A percentile compares a stretch with the other conserved stretches of the same genome.
Conservation (phyloP, 1,140 invertebrate genomes). For the Helicoverpa zea region DNA sequence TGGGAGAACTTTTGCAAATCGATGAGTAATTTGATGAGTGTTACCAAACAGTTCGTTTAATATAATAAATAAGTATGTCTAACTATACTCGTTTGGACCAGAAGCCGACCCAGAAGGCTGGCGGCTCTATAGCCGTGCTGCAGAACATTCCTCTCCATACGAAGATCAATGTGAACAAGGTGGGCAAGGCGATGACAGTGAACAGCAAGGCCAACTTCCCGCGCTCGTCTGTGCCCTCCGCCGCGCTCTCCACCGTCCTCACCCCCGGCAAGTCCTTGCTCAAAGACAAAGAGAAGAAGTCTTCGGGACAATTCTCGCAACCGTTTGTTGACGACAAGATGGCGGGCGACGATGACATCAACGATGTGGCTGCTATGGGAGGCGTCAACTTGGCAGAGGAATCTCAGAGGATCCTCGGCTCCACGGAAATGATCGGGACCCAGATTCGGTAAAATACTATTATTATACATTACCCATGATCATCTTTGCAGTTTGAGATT, state of each 20-base stretch:
- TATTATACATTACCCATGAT: neutral
- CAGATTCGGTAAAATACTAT: conserved; percentile 89
- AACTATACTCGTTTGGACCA: conserved; percentile 41
- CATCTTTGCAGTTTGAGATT: neutral
- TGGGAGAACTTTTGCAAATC: neutral
- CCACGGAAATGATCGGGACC: conserved; percentile 97
- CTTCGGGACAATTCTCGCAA: conserved; percentile 66
- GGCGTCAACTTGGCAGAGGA: conserved; percentile 99
- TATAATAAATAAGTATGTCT: neutral
- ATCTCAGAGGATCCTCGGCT: conserved; percentile 97
- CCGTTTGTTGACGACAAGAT: conserved; percentile 79
- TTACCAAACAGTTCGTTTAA: neutral
- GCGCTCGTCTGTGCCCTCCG: conserved; percentile 55
- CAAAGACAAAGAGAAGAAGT: conserved; percentile 79
- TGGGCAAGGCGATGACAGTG: conserved; percentile 68
- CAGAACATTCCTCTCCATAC: conserved; percentile 79
- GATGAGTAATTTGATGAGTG: neutral
- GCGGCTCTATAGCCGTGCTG: conserved; percentile 73
- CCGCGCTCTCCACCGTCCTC: conserved; percentile 70
- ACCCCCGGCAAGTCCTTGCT: conserved; percentile 75
- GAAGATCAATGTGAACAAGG: conserved; percentile 76
- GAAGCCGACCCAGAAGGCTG: conserved; percentile 65
- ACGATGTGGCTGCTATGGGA: conserved; percentile 99
- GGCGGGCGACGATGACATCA: conserved; percentile 90
- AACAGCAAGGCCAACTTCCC: conserved; percentile 71